phyloP scores from a whole-genome alignment of 2,888 invertebrate species.

The Mellilla xanthometata region DNA sequence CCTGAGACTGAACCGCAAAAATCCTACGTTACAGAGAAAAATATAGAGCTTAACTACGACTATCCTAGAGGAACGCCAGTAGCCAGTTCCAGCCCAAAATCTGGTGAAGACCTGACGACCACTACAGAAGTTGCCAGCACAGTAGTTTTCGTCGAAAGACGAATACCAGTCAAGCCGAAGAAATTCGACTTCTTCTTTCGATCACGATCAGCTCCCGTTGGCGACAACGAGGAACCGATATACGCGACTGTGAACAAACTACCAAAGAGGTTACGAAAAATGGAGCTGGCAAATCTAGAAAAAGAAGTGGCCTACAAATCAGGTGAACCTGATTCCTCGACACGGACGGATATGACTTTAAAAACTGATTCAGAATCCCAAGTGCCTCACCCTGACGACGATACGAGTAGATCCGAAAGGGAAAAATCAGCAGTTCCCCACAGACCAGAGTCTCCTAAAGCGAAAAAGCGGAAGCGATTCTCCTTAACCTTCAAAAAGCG shows the following conservation, averaged over 20 bases:
- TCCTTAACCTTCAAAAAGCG: slow-evolving; percentile 74
- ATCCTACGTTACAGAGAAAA: slow-evolving; percentile 75
- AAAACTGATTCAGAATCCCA: slow-evolving; percentile 74
- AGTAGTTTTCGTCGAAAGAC: slow-evolving; percentile 75
- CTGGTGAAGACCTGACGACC: slow-evolving; percentile 67
- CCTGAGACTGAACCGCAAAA: slow-evolving; percentile 48
- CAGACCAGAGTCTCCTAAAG: slow-evolving; percentile 71
- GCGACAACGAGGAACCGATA: slow-evolving; percentile 75
- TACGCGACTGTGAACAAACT: slow-evolving; percentile 79
- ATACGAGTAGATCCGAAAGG: slow-evolving; percentile 72
- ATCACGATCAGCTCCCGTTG: slow-evolving; percentile 77
- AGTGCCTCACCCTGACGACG: slow-evolving; percentile 66
- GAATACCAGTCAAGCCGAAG: slow-evolving; percentile 71
- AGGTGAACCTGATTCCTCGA: slow-evolving; percentile 68
- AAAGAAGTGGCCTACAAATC: slow-evolving; percentile 74
- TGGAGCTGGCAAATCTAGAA: slow-evolving; percentile 74
- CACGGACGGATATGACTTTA: slow-evolving; percentile 64
- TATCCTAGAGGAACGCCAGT: slow-evolving; percentile 72
- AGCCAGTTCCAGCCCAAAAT: slow-evolving; percentile 57
- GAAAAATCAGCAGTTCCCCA: slow-evolving; percentile 67
- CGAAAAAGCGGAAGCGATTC: slow-evolving; percentile 73
- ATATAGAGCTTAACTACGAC: slow-evolving; percentile 76
- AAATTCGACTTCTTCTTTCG: slow-evolving; percentile 77
- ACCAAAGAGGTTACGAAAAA: slow-evolving; percentile 72
- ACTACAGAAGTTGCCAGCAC: slow-evolving; percentile 80